Evolutionary conservation across 1,140 invertebrate species (phyloP), one percentile per base, ranked within the genome.

Genomic region (Cataglyphis hispanica): DNA sequence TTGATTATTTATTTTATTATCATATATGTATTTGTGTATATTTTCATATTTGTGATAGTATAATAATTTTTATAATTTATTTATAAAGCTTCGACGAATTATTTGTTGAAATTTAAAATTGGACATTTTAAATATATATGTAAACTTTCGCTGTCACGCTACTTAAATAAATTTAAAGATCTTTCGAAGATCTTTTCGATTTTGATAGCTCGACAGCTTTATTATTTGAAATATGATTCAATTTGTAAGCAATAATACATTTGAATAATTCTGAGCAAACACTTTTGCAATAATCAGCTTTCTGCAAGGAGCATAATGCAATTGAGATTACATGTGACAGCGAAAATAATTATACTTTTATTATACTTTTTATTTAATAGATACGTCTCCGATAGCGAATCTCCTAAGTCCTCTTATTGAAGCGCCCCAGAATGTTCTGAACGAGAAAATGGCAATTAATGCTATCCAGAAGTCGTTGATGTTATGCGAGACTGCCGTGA

Each of bases 381-480:
- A 76, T 85, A 91, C 90, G 66, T 91, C 93, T 80, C 94, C 94
- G 66, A 94, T 95, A 88, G 93, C 95, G 84, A 96, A 95, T 91
- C 92, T 96, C 72, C 91, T 96, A 86, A 95, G 95, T 87, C 91
- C 89, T 19, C 46, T 50, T 34, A 94, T 95, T 7, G 95, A 94
- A 91, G 92, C 94, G 80, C 93, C 93, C 31, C 94, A 94, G 53
- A 90, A 96, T 92, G 95, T 95, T 53, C 93, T 96, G 87, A 97
- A 97, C 89, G 98, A 98, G 91, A 97, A 97, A 92, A 96, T 97
- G 94, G 98, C 98, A 22, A 99, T 99, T 74, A 98, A 97, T 92
- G 98, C 97, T 11, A 99, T 99, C 91, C 98, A 98, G 91, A 97
- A 98, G 93, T 98, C 98, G 91, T 95, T 99, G 81, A 99, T 99